phyloP scores from a whole-genome alignment of 2,797 vertebrate species.

The Artibeus lituratus region DNA sequence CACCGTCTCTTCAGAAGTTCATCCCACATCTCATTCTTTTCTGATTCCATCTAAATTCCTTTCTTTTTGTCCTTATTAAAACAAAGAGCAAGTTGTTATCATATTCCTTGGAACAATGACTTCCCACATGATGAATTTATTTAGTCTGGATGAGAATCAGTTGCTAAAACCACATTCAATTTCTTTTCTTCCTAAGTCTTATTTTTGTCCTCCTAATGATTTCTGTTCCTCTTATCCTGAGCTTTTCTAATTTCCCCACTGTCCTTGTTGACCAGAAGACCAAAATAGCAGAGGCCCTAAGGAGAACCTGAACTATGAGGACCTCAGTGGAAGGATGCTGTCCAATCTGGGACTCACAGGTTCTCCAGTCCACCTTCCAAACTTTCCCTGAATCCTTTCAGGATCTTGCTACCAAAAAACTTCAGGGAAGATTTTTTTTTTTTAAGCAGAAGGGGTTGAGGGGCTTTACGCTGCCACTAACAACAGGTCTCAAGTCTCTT shows the following conservation, averaged over 20 bases:
- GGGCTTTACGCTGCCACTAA: neutral
- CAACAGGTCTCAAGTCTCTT: conserved; percentile 4
- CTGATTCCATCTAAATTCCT: conserved; percentile 30
- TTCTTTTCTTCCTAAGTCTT: conserved; percentile 30
- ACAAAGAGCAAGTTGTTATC: conserved; percentile 20
- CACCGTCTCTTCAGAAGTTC: neutral
- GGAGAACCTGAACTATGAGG: neutral
- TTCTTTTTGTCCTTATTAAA: conserved; percentile 45
- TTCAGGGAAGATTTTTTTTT: neutral
- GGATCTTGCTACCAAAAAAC: conserved; percentile 11
- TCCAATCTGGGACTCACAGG: neutral
- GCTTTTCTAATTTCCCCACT: neutral
- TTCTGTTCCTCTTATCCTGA: neutral
- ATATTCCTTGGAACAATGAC: conserved; percentile 22
- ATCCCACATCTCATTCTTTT: conserved; percentile 26
- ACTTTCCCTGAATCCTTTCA: conserved; percentile 40
- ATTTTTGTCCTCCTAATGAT: neutral
- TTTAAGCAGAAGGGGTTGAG: neutral
- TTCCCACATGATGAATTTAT: conserved; percentile 14
- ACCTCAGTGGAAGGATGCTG: neutral
- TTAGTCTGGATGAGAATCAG: conserved; percentile 29
- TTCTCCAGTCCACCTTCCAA: neutral
- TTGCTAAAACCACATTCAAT: conserved; percentile 29
- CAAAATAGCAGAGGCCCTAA: neutral
- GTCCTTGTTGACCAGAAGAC: neutral